A percentile compares a stretch with the other conserved stretches of the same genome.
These are phyloP conservation scores for Gymnoscopelus braueri DNA, from an alignment of 2,797 vertebrate species.

Conservation along the genomic window DNA sequence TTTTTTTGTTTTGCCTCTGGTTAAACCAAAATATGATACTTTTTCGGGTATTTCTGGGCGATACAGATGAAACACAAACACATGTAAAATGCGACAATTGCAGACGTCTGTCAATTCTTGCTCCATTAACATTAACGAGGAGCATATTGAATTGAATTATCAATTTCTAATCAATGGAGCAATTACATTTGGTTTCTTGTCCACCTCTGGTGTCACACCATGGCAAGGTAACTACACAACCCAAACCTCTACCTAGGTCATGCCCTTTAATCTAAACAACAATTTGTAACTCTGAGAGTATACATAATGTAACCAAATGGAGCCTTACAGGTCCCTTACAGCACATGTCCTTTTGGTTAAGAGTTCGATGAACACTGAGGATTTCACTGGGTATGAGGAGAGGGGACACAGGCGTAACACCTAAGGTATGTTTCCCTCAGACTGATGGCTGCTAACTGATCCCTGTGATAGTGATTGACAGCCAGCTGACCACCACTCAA, in stretches of 20 bases:
- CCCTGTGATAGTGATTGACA: conserved; percentile 86
- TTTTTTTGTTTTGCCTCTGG: conserved; percentile 27
- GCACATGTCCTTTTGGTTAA: too few relatives aligned
- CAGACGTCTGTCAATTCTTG: not conserved
- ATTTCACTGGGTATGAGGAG: conserved; percentile 44
- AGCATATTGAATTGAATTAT: too few relatives aligned
- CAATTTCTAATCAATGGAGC: too few relatives aligned
- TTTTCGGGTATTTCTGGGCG: not conserved
- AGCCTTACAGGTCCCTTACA: too few relatives aligned
- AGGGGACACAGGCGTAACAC: conserved; percentile 69
- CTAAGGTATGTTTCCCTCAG: conserved; percentile 63
- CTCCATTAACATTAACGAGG: conserved; percentile 1
- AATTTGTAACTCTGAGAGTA: conserved; percentile 15
- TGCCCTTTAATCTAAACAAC: too few relatives aligned
- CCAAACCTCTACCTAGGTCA: too few relatives aligned
- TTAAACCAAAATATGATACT: not conserved
- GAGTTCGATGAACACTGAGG: too few relatives aligned
- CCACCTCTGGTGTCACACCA: too few relatives aligned
- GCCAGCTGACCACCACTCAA: conserved; percentile 81
- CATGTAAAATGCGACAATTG: not conserved
- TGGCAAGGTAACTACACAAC: too few relatives aligned
- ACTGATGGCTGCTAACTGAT: conserved; percentile 83
- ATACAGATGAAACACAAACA: too few relatives aligned
- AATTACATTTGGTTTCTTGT: too few relatives aligned
- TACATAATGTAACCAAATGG: not conserved